These are phyloP conservation scores for Chaetura pelagica DNA, from an alignment of 2,113 vertebrate species.

Conservation along the genomic window DNA sequence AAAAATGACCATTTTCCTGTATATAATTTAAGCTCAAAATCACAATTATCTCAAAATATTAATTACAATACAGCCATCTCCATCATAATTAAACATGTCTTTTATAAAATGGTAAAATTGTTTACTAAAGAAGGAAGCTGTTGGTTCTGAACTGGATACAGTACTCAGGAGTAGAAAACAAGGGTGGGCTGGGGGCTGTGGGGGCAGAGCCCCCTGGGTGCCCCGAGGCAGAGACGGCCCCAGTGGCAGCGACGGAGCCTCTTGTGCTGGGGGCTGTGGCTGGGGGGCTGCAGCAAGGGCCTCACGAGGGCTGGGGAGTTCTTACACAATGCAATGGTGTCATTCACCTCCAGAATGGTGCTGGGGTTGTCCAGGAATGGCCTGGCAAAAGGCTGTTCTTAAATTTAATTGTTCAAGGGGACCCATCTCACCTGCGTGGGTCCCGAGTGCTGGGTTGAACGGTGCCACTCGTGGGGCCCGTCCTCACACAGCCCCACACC, in stretches of 20 bases:
- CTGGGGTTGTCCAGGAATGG: slow-evolving; percentile 10
- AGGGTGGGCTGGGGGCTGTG: background rate
- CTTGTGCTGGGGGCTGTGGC: slow-evolving; percentile 68
- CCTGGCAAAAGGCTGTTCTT: background rate
- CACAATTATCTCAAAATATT: slow-evolving; percentile 99
- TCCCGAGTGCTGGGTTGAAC: no score
- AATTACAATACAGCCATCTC: slow-evolving; percentile 94
- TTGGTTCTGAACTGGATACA: slow-evolving; percentile 76
- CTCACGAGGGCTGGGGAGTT: slow-evolving; percentile 32
- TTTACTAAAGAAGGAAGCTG: slow-evolving; percentile 77
- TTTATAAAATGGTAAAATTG: slow-evolving; percentile 82
- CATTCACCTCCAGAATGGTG: background rate
- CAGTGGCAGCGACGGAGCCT: slow-evolving; percentile 65
- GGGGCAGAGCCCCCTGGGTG: slow-evolving; percentile 52
- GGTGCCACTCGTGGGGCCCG: background rate
- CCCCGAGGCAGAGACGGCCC: slow-evolving; percentile 72
- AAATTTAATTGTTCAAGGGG: no score
- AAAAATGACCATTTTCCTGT: slow-evolving; percentile 90
- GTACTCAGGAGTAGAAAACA: slow-evolving; percentile 80
- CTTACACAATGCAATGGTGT: background rate
- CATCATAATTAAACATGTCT: slow-evolving; percentile 82
- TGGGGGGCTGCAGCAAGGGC: slow-evolving; percentile 41
- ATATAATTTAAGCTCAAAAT: slow-evolving; percentile 97
- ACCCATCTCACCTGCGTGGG: no score
- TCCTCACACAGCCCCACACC: background rate